Evolutionary conservation across 2,113 vertebrate species (phyloP), one percentile per base, ranked within the genome.

Genomic region (Tautogolabrus adspersus): DNA sequence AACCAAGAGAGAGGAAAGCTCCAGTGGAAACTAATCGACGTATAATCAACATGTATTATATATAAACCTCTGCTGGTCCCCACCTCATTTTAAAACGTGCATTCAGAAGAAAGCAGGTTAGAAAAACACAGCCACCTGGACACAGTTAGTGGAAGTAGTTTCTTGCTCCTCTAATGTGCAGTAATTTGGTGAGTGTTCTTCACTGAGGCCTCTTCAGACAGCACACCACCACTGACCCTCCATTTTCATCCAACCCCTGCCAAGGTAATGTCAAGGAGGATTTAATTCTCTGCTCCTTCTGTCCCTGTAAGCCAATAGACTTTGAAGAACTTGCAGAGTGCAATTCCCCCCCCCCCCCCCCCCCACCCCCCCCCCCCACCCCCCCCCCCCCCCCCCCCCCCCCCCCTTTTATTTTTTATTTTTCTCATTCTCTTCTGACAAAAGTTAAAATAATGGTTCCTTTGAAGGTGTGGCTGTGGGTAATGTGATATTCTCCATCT

Each of bases 201-300:
- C 68, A 40, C 55, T 47, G 77, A 77, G 66, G 64, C 66, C 79
- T 83, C 56, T 70, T 77, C 65, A 67, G 66, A 77, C 81, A 51
- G 21, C 60, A 76, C 81, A 68, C 79, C 66, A 64, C 69, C 10
- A 34, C 49, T 76, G 68, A 77, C 52, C 52, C 49, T 82, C 77
- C 70, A 63, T 78, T 88, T 81, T 61, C 81, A 49, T 80, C 66
- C 55, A 77, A 84, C 88, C 79, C 59, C 69, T 83, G 77, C 74
- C 87, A 84, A 89, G 84, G 87, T 88, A 86, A 86, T 5, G 64
- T 86, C 79, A 84, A 88, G 79, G 85, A 82, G 81, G 70, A 87
- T 85, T 79, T 77, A n/a, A 86, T 74, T 77, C 63, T 70, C 73
- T 74, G 22, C 63, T 62, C 74, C 71, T 67, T 77, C 64, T 51